A percentile compares a stretch with the other conserved stretches of the same genome.
Evolutionary conservation across 2,888 invertebrate species (phyloP).

Genomic region (Portevinia maculata): DNA sequence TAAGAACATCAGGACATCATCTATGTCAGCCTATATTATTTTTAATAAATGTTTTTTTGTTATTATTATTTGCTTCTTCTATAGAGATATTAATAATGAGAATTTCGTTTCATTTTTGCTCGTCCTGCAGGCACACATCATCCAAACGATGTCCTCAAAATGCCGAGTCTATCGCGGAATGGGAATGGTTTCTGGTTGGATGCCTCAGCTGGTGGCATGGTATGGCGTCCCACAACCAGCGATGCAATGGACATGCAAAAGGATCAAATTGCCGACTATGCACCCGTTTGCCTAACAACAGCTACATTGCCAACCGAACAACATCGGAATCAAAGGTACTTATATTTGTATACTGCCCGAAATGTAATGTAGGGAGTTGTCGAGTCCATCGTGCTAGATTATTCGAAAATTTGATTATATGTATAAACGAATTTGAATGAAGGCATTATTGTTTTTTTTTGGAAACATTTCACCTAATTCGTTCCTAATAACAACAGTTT

Average conservation of each 20-base stretch:
- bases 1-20: constrained; percentile 41
- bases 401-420: too few species aligned
- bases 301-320: constrained; percentile 68
- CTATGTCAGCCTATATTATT: constrained; percentile 54
- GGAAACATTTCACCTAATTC: not conserved
- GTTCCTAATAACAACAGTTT: constrained; percentile 24
- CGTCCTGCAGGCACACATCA: constrained; percentile 80
- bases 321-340: constrained; percentile 74
- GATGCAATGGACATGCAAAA: constrained; percentile 82
- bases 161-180: constrained; percentile 82
- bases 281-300: constrained; percentile 81
- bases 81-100: constrained; percentile 64
- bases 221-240: constrained; percentile 81
- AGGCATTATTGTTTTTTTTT: constrained; percentile 14
- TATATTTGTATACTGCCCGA: constrained; percentile 1
- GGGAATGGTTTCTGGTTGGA: constrained; percentile 83
- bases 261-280: constrained; percentile 83
- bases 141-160: constrained; percentile 82
- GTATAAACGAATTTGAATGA: constrained; percentile 30
- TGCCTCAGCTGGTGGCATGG: constrained; percentile 82
- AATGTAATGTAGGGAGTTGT: not conserved
- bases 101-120: constrained; percentile 46
- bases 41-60: constrained; percentile 36
- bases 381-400: constrained; percentile 22
- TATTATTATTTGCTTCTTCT: constrained; percentile 13